Evolutionary conservation across 2,113 vertebrate genomes (phyloP).

Genomic region (Petrocephalus microphthalmus): DNA sequence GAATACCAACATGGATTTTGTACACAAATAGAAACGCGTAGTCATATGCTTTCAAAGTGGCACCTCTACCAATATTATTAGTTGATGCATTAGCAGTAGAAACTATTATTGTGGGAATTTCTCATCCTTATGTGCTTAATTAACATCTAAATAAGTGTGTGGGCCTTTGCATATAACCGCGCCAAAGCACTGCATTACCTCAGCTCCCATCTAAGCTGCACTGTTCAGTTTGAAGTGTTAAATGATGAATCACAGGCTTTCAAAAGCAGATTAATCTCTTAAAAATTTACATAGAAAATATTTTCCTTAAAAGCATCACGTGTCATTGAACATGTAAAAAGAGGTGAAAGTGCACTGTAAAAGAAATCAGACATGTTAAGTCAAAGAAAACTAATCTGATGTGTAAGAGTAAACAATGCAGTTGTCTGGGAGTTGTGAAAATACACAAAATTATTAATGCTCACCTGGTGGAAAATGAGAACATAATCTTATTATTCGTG

Average conservation of each 20-base stretch:
- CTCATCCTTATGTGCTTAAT: slow-evolving; percentile 20
- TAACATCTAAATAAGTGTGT: slow-evolving; percentile 37
- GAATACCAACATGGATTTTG: neutral
- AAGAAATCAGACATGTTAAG: neutral
- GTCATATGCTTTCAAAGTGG: neutral
- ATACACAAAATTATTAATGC: neutral
- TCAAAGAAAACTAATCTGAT: neutral
- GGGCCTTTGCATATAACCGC: slow-evolving; percentile 18
- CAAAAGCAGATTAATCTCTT: neutral
- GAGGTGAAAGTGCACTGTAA: neutral
- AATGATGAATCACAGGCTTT: neutral
- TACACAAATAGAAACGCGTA: neutral
- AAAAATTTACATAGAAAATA: neutral
- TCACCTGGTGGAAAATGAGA: neutral
- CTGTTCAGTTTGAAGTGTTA: neutral
- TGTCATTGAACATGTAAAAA: neutral
- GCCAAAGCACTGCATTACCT: neutral
- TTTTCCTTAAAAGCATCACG: neutral
- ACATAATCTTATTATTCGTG: neutral
- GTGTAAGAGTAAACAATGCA: neutral
- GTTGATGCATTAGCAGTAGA: neutral
- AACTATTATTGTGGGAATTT: slow-evolving; percentile 10
- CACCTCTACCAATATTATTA: neutral
- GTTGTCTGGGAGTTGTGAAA: neutral
- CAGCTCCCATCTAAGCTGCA: neutral